Base-by-base conservation (phyloP, 2,888 invertebrate genomes). In the Latheticus oryzae region DNA sequence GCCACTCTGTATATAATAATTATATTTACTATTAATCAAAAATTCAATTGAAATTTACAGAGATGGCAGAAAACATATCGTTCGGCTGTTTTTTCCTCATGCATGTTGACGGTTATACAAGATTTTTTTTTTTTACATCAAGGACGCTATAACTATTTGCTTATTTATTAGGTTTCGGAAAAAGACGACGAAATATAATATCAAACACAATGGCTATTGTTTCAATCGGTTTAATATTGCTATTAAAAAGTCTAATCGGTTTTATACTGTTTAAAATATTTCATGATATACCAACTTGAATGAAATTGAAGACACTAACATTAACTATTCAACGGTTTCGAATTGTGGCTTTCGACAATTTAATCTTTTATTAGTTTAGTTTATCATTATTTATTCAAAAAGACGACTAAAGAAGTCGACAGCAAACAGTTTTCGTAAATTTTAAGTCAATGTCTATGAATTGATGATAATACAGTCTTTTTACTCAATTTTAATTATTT, bases 291-390 rank as follows among this genome's bases (percentile, higher is more conserved):
- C 38, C 19, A 48, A 35, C 24, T 21, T 35, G 23, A 35, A 19
- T 9, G 5, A 26, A n/a, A n/a, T n/a, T n/a, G n/a, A n/a, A n/a
- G n/a, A 8, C 37, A 48, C 37, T 15, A 23, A 32, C 35, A 37
- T 37, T 50, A 37, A 50, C 15, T 24, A 50, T 45, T 45, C 45
- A 45, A 4, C 2, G 13, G n/a, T n/a, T n/a, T 7, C 30, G 32
- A 16, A 26, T 47, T 19, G n/a, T 15, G 32, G 32, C 33, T 38
- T 38, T 50, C 38, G 37, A 38, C 28, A 38, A 38, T 38, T 50
- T 50, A 50, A 50, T 50, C 50, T 50, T 50, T 50, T 50, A 50
- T 50, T 50, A 50, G 37, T 50, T 50, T 50, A 50, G 37, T 38
- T 50, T 50, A 50, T 50, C 50, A 12, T 50, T 50, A 50, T 50